These are phyloP conservation scores for Ptiloglossa arizonensis DNA, from an alignment of 1,140 invertebrate genomes.

Conservation along the genomic window DNA sequence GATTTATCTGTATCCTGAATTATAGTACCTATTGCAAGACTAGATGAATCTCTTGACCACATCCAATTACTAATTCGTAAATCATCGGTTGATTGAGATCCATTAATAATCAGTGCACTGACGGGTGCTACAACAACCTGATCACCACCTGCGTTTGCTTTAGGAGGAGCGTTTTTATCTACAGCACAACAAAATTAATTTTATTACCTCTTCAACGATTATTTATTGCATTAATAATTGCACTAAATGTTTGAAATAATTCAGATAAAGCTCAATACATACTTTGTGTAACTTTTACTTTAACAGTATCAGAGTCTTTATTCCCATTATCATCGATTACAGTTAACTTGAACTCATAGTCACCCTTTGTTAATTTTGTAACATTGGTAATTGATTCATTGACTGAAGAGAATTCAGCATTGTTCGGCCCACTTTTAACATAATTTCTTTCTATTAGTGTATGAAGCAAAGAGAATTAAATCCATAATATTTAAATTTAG, in stretches of 20 bases:
- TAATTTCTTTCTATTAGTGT: not conserved
- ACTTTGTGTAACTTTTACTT: constrained; percentile 95
- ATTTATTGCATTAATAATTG: too few species aligned
- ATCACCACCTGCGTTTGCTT: constrained; percentile 93
- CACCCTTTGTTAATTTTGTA: constrained; percentile 90
- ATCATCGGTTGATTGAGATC: constrained; percentile 93
- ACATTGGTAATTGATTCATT: constrained; percentile 88
- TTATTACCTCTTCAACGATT: not conserved
- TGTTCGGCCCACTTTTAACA: constrained; percentile 83
- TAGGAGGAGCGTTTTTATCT: constrained; percentile 94
- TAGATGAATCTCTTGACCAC: constrained; percentile 91
- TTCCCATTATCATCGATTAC: constrained; percentile 93
- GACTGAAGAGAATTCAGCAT: constrained; percentile 75
- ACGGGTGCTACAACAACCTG: constrained; percentile 89
- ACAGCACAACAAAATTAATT: constrained; percentile 60
- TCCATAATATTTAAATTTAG: not conserved
- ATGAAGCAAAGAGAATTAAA: not conserved
- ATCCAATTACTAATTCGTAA: constrained; percentile 91
- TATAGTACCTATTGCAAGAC: constrained; percentile 92
- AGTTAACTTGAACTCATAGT: constrained; percentile 91
- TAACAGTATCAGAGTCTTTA: constrained; percentile 86
- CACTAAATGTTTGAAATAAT: constrained; percentile 5
- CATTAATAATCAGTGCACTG: constrained; percentile 91
- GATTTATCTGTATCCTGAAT: constrained; percentile 88
- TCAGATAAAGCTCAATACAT: constrained; percentile 77